These are phyloP conservation scores for Dromius quadrimaculatus DNA, from an alignment of 2,888 invertebrate species.

Conservation along the genomic window DNA sequence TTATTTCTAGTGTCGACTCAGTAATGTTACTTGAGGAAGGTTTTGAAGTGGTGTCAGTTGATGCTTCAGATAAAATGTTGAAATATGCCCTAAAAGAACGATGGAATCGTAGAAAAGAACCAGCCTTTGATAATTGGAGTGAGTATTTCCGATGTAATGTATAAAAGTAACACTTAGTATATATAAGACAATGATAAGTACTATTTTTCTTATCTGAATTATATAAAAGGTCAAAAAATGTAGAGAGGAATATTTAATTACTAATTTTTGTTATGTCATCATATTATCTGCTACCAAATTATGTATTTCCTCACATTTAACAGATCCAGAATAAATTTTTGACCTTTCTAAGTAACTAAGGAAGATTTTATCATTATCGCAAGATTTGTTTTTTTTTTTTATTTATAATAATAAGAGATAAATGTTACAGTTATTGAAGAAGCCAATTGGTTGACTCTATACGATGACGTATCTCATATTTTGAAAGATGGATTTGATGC, in stretches of 20 bases:
- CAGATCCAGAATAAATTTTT: background rate
- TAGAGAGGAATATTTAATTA: no score
- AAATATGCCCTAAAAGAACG: slow-evolving; percentile 88
- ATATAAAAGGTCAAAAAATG: no score
- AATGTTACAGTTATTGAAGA: slow-evolving; percentile 82
- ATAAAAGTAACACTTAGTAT: no score
- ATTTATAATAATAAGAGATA: background rate
- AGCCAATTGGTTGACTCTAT: slow-evolving; percentile 89
- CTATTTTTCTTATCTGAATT: no score
- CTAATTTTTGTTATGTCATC: no score
- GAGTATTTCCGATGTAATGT: no score
- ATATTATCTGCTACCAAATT: no score
- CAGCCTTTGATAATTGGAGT: slow-evolving; percentile 89
- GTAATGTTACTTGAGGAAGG: slow-evolving; percentile 90
- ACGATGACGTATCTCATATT: slow-evolving; percentile 76
- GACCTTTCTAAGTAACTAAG: slow-evolving; percentile 29
- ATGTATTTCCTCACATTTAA: no score
- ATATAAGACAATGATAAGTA: no score
- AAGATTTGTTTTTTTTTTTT: no score
- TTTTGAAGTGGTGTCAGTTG: slow-evolving; percentile 86
- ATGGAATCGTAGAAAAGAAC: slow-evolving; percentile 85
- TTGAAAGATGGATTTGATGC: slow-evolving; percentile 81
- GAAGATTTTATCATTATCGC: slow-evolving; percentile 1
- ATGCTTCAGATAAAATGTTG: slow-evolving; percentile 94
- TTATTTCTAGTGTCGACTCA: slow-evolving; percentile 80